Evolutionary conservation across 2,888 invertebrate species (phyloP), one percentile per base, ranked within the genome.

Genomic region (Chrysomela aeneicollis): DNA sequence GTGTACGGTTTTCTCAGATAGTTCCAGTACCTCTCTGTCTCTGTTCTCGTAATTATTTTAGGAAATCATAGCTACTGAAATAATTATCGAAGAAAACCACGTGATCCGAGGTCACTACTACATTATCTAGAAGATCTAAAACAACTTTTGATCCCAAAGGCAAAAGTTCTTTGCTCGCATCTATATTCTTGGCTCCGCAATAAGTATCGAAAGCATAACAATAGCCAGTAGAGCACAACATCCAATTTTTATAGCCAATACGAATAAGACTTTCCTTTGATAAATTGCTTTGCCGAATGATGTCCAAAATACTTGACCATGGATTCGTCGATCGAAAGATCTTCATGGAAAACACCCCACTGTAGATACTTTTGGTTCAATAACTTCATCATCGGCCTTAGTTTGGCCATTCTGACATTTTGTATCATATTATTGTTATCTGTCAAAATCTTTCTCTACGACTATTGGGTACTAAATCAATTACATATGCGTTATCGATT

Each of bases 201-300:
- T 37, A 73, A 50, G 73, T 64, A 58, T 73, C 72, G 59, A 71
- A 71, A 12, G 55, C 18, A 54, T 74, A 73, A 37, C 73, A 72
- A 58, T 74, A 74, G 4, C 71, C 71, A 15, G 59, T 58, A 8
- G 73, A 70, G 17, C 72, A 70, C 32, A 71, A 60, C 64, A 73
- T 66, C 76, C 73, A 77, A 46, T 75, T 68, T 67, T 75, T 75
- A 59, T 72, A 76, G n/a, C 74, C 73, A 66, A 76, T 75, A 4
- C 73, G 61, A 6, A 78, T 69, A n/a, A 42, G 75, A 74, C 59
- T 76, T 76, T 1, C 72, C 69, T 46, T 63, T 55, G 35, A 75
- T 76, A 64, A 55, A 59, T 49, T 66, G 61, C 46, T 76, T 76
- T n/a, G 66, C 49, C 4, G 69, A 61, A 63, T 76, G 71, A 21